These are phyloP conservation scores for Eidolon helvum DNA, from an alignment of 2,113 vertebrate genomes.

Conservation along the genomic window DNA sequence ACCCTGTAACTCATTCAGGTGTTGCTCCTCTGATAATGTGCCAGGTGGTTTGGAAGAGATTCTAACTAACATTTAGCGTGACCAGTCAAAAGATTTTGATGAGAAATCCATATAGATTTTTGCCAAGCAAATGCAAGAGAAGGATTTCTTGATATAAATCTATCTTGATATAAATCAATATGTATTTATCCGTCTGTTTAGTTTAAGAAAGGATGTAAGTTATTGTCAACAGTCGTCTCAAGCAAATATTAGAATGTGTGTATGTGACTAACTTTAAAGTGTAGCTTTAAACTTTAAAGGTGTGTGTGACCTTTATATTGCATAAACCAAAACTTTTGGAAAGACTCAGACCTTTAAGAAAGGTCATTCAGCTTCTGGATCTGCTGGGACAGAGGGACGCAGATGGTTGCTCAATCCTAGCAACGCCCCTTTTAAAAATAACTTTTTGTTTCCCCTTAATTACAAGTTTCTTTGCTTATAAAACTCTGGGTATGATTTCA, in stretches of 20 bases:
- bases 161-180: not conserved
- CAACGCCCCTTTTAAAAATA: not conserved
- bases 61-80: not conserved
- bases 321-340: not conserved
- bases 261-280: too few species aligned
- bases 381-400: not conserved
- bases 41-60: not conserved
- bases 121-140: not conserved
- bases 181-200: not conserved
- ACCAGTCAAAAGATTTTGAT: not conserved
- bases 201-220: not conserved
- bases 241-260: not conserved
- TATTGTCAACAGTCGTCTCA: not conserved
- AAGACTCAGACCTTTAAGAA: not conserved
- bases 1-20: not conserved
- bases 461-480: slow-evolving; percentile 1
- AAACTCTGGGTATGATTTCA: not conserved
- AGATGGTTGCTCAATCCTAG: not conserved
- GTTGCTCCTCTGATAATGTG: not conserved
- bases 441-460: slow-evolving; percentile 3
- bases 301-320: not conserved
- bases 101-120: not conserved
- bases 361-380: not conserved
- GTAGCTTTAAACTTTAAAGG: not conserved
- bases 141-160: slow-evolving; percentile 21